Evolutionary conservation across 2,888 invertebrate genomes (phyloP), one percentile per base, ranked within the genome.

Genomic region (Synanthedon vespiformis): DNA sequence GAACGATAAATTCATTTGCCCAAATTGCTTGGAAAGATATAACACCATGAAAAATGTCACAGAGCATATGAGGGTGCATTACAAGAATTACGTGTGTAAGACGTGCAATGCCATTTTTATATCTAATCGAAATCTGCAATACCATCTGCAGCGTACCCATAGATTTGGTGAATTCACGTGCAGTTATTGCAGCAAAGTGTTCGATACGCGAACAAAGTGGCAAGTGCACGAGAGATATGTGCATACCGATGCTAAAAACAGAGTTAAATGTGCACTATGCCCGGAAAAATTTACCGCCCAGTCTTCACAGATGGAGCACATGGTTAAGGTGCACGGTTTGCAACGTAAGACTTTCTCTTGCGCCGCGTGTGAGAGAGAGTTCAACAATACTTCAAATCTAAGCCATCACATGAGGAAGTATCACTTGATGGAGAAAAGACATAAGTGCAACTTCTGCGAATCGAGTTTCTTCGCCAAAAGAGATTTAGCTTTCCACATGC

Each of bases 401-500:
- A 57, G 55, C 0, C 51, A 51, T 4, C 68, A 67, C 27, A 57
- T 58, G 0, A 61, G 55, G 40, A 55, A 56, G 6, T 56, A 58
- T 13, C 68, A 69, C 52, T 52, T 67, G n/a, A 54, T 62, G 55
- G 61, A 61, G 44, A 58, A 60, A n/a, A 56, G 56, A 0, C 55
- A 57, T 14, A 50, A 58, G 47, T 71, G 70, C 40, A 52, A 48
- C 4, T n/a, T 56, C 1, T 71, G 70, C 56, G 63, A 69, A 1
- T 70, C 66, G 53, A 67, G 62, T 40, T 84, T 81, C 54, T 74
- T 68, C 53, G 58, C 65, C 0, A 72, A 68, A 44, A 64, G 66
- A n/a, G 68, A 70, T 53, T 59, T 85, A 52, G 67, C 66, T 18
- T 66, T 68, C 11, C 86, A 86, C 56, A 65, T 72, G 62, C 62